Base-by-base conservation (phyloP, 2,113 vertebrate species). In the Apeltes quadracus region DNA sequence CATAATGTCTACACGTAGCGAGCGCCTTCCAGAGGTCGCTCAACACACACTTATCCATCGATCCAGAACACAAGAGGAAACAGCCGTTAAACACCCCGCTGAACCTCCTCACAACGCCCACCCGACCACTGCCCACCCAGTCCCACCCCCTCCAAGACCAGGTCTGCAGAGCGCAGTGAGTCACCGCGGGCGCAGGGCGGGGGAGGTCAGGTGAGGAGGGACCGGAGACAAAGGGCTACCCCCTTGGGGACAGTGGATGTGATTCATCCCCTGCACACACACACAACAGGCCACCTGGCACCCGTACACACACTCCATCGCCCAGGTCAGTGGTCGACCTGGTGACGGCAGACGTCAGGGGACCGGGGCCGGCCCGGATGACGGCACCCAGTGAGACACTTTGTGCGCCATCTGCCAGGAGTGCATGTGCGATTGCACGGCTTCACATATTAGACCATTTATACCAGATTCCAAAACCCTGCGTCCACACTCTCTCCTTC, bases 1-100 rank as follows among this genome's bases (percentile, higher is more conserved):
- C 79, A 78, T 78, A 79, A 77, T 55, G 72, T 90, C 90, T 87
- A 89, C 88, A 90, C 85, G 81, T 85, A 83, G 64, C 66, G 75
- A 69, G 75, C 83, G 78, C 68, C 82, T 81, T 86, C 84, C 80
- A 88, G 82, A 77, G 76, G 78, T 72, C 61, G 61, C 46, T 59
- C 78, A 85, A 75, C 54, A 75, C 46, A 65, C 75, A 73, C 41
- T 66, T 66, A 72, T 66, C 41, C 22, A 81, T 69, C 72, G 75
- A 54, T 72, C 62, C 81, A 85, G 54, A 83, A 78, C 54, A 75
- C 56, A 65, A 73, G 65, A 85, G 56, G 67, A 80, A 85, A 84
- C 84, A 76, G 82, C 69, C 84, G 44, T 43, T 76, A 64, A 36
- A 79, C 83, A 77, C n/a, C 85, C 79, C 84, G 64, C 39, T 76